These are phyloP conservation scores for Semnornis frantzii DNA, from an alignment of 2,113 vertebrate species.

Conservation along the genomic window DNA sequence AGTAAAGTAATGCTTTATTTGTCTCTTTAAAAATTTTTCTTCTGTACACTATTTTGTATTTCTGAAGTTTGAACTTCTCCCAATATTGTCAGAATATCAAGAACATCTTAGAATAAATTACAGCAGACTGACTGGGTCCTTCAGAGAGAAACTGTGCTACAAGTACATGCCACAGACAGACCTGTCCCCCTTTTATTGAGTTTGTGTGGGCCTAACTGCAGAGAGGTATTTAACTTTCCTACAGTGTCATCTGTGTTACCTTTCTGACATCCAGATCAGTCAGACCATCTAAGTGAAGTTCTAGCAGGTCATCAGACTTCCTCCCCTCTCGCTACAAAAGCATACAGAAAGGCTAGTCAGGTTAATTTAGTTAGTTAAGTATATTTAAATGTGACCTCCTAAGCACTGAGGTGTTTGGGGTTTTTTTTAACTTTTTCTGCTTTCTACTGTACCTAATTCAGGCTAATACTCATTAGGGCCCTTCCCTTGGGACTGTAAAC, in stretches of 20 bases:
- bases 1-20: neutral
- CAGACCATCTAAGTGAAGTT: neutral
- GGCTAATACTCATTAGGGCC: neutral
- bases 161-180: neutral
- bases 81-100: neutral
- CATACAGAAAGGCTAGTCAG: neutral
- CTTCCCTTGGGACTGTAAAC: neutral
- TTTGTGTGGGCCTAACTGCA: neutral
- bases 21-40: neutral
- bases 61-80: neutral
- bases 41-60: neutral
- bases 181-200: neutral
- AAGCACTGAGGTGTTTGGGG: neutral
- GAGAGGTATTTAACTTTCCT: neutral
- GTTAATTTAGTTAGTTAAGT: neutral
- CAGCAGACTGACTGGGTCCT: neutral
- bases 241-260: neutral
- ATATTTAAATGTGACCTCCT: neutral
- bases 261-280: neutral
- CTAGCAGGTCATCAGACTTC: neutral
- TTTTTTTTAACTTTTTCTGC: neutral
- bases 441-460: neutral
- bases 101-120: neutral
- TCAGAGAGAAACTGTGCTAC: neutral
- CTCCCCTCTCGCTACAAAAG: neutral